A percentile compares a stretch with the other conserved stretches of the same genome.
Conservation (phyloP, 1,140 invertebrate genomes). For the Drosophila neocordata region DNA sequence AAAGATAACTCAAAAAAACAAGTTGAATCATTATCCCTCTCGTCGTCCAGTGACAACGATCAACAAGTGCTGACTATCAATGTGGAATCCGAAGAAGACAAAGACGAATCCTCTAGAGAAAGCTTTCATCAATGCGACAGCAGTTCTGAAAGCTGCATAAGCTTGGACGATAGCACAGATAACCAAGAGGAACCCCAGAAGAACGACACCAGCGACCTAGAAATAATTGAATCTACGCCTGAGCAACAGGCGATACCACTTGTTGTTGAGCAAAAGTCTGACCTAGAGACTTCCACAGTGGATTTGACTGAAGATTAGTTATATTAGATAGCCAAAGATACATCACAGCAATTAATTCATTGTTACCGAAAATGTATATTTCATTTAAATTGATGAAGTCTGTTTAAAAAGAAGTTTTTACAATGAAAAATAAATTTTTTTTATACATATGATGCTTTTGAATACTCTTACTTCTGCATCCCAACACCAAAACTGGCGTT, state of each 20-base stretch:
- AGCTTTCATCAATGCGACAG: conserved; percentile 7
- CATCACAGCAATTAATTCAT: background rate
- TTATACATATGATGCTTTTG: background rate
- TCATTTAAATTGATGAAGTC: background rate
- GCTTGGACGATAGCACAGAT: conserved; percentile 29
- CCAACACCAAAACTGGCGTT: no score
- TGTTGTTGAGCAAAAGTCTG: conserved; percentile 11
- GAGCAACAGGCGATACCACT: background rate
- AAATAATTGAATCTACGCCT: conserved; percentile 42
- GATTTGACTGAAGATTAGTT: conserved; percentile 61
- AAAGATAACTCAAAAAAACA: background rate
- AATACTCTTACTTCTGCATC: background rate
- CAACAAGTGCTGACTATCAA: conserved; percentile 47
- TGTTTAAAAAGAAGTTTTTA: background rate
- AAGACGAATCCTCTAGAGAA: conserved; percentile 19
- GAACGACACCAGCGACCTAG: conserved; percentile 54
- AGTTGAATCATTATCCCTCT: conserved; percentile 14
- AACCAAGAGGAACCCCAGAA: background rate
- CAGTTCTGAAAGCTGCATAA: conserved; percentile 35
- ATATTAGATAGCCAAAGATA: background rate
- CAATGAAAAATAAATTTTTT: background rate
- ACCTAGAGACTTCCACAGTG: conserved; percentile 20
- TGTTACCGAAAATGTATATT: background rate
- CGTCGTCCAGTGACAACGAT: conserved; percentile 41
- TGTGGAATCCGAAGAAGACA: conserved; percentile 19